phyloP scores from a whole-genome alignment of 2,797 vertebrate genomes.

The Catamblyrhynchus diadema region DNA sequence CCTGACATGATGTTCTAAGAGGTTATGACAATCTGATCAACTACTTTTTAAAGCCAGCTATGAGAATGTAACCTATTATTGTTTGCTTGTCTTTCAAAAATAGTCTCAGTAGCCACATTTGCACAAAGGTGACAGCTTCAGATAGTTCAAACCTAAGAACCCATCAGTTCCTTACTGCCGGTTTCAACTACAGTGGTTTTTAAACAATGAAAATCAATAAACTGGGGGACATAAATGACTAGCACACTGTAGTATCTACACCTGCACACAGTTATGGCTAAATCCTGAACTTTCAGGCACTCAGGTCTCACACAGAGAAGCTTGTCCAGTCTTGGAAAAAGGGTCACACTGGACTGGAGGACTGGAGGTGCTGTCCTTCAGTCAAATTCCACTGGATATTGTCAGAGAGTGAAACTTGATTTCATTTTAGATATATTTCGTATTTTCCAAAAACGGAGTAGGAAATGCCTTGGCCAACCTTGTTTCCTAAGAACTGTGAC shows the following conservation, averaged over 20 bases:
- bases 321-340: background rate
- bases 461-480: background rate
- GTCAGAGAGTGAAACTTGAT: background rate
- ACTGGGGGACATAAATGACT: accelerated
- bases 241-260: background rate
- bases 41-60: background rate
- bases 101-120: background rate
- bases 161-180: background rate
- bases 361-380: background rate
- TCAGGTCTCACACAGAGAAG: background rate
- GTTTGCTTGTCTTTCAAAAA: background rate
- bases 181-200: slow-evolving; percentile 5
- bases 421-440: background rate
- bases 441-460: background rate
- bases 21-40: background rate
- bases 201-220: background rate
- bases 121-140: background rate
- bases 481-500: background rate
- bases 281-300: background rate
- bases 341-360: background rate
- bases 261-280: background rate
- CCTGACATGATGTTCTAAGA: background rate
- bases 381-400: background rate
- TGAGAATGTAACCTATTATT: background rate
- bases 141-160: background rate